Percentiles rank a stretch among this genome's conserved stretches.
Conservation (phyloP, 2,888 invertebrate species). For the Tetropium fuscum region DNA sequence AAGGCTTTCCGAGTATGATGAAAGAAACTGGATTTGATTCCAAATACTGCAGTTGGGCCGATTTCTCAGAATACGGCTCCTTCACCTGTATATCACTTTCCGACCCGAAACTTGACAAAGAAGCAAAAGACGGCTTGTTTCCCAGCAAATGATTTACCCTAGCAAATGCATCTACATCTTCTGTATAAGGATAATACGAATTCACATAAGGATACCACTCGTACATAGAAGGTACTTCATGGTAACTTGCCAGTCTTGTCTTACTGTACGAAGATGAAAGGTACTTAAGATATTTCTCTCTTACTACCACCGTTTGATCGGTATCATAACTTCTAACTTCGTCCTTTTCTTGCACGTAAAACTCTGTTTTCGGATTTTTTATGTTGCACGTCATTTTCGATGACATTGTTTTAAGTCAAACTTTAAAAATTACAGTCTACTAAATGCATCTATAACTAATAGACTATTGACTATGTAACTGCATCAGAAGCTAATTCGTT, state of each 20-base stretch:
- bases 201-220: constrained; percentile 62
- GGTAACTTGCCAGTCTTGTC: neutral
- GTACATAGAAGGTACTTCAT: constrained; percentile 10
- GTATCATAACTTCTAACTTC: constrained; percentile 42
- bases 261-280: constrained; percentile 46
- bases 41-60: constrained; percentile 68
- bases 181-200: constrained; percentile 64
- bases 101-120: constrained; percentile 29
- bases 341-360: constrained; percentile 35
- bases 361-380: constrained; percentile 36
- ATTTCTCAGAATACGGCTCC: constrained; percentile 67
- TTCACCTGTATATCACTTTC: constrained; percentile 43
- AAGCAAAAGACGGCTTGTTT: constrained; percentile 37
- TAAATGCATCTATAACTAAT: too few relatives aligned
- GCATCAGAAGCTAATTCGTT: too few relatives aligned
- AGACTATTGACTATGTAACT: too few relatives aligned
- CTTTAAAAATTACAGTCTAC: too few relatives aligned
- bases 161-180: constrained; percentile 64
- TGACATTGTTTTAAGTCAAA: too few relatives aligned
- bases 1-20: constrained; percentile 73
- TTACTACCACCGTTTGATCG: constrained; percentile 56
- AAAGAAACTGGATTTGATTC: constrained; percentile 70
- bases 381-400: constrained; percentile 26
- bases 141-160: constrained; percentile 58
- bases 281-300: constrained; percentile 51